A percentile compares a stretch with the other conserved stretches of the same genome.
Evolutionary conservation across 2,888 invertebrate species (phyloP).

Genomic region (Drosophila nr. perissopoda): DNA sequence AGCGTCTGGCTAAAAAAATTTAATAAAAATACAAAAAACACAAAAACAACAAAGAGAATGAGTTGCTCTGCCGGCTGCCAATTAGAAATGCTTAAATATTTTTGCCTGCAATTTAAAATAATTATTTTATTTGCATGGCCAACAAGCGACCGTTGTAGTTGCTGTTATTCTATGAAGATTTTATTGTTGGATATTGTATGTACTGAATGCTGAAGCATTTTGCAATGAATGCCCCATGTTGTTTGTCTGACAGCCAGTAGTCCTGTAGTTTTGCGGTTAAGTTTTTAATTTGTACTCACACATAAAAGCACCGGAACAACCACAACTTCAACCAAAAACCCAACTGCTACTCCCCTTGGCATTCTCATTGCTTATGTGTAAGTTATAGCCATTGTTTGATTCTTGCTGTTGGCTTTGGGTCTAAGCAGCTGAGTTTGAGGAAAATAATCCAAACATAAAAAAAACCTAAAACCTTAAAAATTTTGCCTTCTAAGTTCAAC

Average conservation of each 20-base stretch:
- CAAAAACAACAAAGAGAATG: conserved; percentile 25
- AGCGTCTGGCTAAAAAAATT: conserved; percentile 28
- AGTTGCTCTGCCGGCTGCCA: conserved; percentile 54
- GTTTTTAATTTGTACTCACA: conserved; percentile 48
- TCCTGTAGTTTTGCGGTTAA: conserved; percentile 41
- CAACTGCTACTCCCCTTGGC: neutral
- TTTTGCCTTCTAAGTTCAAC: conserved; percentile 2
- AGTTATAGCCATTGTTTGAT: conserved; percentile 26
- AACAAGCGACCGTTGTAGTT: conserved; percentile 14
- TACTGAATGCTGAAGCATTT: conserved; percentile 20
- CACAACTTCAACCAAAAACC: neutral
- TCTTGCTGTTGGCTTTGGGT: neutral
- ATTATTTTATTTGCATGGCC: conserved; percentile 56
- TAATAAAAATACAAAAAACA: conserved; percentile 59
- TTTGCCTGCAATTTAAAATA: conserved; percentile 74
- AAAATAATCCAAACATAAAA: conserved; percentile 19
- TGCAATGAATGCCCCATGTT: neutral
- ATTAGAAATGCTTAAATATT: conserved; percentile 70
- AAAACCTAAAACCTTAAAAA: conserved; percentile 6
- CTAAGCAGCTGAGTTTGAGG: conserved; percentile 18
- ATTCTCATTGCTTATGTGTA: neutral
- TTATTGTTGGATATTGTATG: conserved; percentile 31
- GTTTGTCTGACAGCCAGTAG: conserved; percentile 8
- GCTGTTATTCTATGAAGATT: conserved; percentile 20
- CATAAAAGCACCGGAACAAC: neutral